A percentile compares a stretch with the other conserved stretches of the same genome.
Evolutionary conservation across 2,797 vertebrate species (phyloP).

Genomic region (Alca torda): DNA sequence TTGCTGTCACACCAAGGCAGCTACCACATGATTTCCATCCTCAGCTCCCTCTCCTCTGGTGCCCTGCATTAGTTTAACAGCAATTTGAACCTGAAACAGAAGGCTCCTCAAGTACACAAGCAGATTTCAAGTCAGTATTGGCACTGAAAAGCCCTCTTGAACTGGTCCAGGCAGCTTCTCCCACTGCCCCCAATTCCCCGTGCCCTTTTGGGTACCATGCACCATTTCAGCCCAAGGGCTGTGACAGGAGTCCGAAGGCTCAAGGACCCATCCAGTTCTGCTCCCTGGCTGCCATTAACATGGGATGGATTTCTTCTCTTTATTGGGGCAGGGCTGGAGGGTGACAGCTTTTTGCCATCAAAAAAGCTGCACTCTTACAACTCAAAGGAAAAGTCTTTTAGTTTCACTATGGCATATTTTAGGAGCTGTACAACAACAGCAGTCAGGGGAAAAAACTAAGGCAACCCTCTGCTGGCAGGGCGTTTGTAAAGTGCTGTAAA

Average conservation of each 20-base stretch:
- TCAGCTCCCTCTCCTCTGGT: background rate
- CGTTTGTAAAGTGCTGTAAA: background rate
- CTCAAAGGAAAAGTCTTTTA: background rate
- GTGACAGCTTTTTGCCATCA: background rate
- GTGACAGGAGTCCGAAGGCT: background rate
- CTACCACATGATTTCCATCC: background rate
- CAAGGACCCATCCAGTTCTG: background rate
- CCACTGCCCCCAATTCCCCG: fast-evolving
- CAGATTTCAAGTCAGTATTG: background rate
- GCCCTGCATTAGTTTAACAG: background rate
- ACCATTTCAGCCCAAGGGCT: background rate
- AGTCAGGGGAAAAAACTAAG: background rate
- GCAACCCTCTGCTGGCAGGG: background rate
- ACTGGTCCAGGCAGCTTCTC: background rate
- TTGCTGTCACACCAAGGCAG: background rate
- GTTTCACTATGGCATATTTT: background rate
- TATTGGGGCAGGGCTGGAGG: background rate
- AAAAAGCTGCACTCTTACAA: background rate
- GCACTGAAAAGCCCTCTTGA: background rate
- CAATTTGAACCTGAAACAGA: background rate
- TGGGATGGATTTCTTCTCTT: background rate
- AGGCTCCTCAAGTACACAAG: background rate
- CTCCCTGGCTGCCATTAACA: background rate
- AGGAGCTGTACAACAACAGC: background rate
- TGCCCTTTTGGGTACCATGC: background rate